Conservation (phyloP, 2,113 vertebrate species). For the Salvelinus sp. region DNA sequence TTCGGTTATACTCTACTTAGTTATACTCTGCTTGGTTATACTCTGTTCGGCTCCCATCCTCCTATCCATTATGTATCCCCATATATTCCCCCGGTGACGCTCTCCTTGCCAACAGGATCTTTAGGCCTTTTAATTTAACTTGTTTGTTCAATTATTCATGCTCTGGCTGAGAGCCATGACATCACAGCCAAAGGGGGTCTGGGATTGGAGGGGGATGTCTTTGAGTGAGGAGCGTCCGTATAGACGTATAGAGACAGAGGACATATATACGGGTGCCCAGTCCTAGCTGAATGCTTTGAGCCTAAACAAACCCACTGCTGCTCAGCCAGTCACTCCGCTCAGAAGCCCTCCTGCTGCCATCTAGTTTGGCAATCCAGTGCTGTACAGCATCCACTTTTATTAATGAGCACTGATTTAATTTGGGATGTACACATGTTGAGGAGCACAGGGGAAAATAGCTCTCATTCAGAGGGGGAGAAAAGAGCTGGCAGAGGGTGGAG, state of each 20-base stretch:
- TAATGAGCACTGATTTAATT: not conserved
- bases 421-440: not conserved
- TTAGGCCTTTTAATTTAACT: constrained; percentile 12
- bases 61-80: too few relatives aligned
- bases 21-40: too few relatives aligned
- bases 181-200: not conserved
- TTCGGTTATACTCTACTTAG: too few relatives aligned
- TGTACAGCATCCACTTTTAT: not conserved
- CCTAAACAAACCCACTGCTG: not conserved
- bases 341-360: not conserved
- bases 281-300: constrained; percentile 3
- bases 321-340: not conserved
- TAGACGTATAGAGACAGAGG: not conserved
- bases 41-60: too few relatives aligned
- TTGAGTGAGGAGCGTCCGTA: not conserved
- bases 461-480: not conserved
- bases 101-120: not conserved
- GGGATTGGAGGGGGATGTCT: too few relatives aligned
- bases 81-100: too few relatives aligned
- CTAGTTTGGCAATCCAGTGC: not conserved
- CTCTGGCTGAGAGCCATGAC: not conserved
- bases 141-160: constrained; percentile 1
- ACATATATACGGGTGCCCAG: constrained; percentile 7
- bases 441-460: not conserved
- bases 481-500: not conserved